Base-by-base conservation (phyloP, 2,888 invertebrate species). In the Antitype chi region DNA sequence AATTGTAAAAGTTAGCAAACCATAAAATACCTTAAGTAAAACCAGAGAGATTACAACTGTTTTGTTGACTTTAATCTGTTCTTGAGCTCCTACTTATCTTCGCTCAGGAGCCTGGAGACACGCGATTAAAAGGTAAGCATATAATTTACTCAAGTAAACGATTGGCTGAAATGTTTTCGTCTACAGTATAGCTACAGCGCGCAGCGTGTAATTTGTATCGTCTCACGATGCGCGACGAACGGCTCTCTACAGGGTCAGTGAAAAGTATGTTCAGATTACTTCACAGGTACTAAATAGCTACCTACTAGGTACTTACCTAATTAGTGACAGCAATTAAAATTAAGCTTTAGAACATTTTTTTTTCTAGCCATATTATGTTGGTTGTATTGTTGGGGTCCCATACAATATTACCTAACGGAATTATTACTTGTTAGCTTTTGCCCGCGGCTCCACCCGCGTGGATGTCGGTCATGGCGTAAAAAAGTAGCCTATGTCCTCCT, bases 31-130 rank as follows among this genome's bases (percentile, higher is more conserved):
- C 73, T 70, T 52, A 66, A 66, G 69, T 69, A 72, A 79, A 82
- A 57, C 64, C 43, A 55, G 62, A 60, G 38, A 67, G 64, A 70
- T 81, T 70, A 74, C 70, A 77, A 47, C 74, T 74, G 81, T 74
- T 69, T 55, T 63, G 72, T 81, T 81, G 74, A 78, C 71, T 84
- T 80, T 78, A 84, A 84, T 78, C 78, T 74, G 71, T 81, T 67
- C 78, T 74, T 38, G 59, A 81, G 81, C 57, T 53, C 52, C 59
- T 70, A 47, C 60, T 84, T 64, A 81, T 84, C 49, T 74, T 23
- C 43, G 38, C 55, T 62, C 17, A 43, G 38, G 17, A 74, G 70
- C n/a, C 32, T 68, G 60, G 62, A 79, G 73, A 38, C 49, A 76
- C 20, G 28, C 60, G 68, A 64, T 75, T 76, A 28, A 68, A 81